Evolutionary conservation across 2,113 vertebrate species (phyloP).

Genomic region (Limnothrissa miodon): DNA sequence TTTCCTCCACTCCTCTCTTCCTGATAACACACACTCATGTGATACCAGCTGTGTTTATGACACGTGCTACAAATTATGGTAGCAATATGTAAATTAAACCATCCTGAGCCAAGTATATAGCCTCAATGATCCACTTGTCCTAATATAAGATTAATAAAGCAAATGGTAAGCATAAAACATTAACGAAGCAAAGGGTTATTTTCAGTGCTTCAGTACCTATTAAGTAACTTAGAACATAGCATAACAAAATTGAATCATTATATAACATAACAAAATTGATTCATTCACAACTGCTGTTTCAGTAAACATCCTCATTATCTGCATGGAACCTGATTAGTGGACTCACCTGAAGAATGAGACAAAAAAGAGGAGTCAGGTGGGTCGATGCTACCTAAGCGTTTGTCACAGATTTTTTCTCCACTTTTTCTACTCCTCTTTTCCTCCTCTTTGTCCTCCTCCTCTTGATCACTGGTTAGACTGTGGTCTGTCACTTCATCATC

Average conservation of each 20-base stretch:
- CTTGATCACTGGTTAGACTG: slow-evolving; percentile 34
- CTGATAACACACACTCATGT: not conserved
- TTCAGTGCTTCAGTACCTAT: not conserved
- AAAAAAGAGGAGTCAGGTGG: slow-evolving; percentile 62
- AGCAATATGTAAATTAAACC: not conserved
- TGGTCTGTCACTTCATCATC: slow-evolving; percentile 32
- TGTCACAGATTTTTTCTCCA: not conserved
- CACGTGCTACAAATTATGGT: not conserved
- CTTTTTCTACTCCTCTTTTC: slow-evolving; percentile 5
- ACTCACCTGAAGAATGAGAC: slow-evolving; percentile 58
- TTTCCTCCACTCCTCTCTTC: not conserved
- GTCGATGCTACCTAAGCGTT: slow-evolving; percentile 38
- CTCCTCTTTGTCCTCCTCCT: slow-evolving; percentile 42
- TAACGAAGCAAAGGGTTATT: not conserved
- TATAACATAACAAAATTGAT: not conserved
- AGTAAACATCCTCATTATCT: not conserved
- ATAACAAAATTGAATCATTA: not conserved
- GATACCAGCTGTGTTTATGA: not conserved
- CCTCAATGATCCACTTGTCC: not conserved
- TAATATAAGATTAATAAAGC: not conserved
- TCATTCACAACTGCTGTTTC: not conserved
- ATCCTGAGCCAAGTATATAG: not conserved
- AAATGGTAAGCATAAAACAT: not conserved
- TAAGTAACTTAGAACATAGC: not conserved
- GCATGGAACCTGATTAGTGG: not conserved